Evolutionary conservation across 2,888 invertebrate species (phyloP).

Genomic region (Cylloceria caligata): DNA sequence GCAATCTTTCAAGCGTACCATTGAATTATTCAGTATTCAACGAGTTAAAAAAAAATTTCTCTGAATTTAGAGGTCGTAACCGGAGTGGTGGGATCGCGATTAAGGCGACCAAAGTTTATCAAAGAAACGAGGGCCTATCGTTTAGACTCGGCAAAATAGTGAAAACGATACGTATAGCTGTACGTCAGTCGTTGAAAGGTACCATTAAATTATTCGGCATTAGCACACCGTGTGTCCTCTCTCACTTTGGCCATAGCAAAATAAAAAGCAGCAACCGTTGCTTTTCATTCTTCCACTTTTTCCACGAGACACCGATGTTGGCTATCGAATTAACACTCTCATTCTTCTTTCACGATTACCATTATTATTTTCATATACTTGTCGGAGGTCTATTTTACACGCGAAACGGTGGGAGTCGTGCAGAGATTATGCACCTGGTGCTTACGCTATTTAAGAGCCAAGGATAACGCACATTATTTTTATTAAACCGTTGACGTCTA

Average conservation of each 20-base stretch:
- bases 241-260: neutral
- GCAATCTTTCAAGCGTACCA: neutral
- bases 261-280: constrained; percentile 18
- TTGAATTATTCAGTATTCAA: neutral
- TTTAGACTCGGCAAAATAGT: constrained; percentile 13
- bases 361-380: constrained; percentile 39
- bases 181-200: constrained; percentile 35
- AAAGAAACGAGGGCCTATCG: neutral
- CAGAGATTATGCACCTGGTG: neutral
- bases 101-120: neutral
- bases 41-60: constrained; percentile 9
- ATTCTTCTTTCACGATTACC: neutral
- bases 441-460: constrained; percentile 20
- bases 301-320: constrained; percentile 46
- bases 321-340: constrained; percentile 46
- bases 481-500: neutral
- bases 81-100: neutral
- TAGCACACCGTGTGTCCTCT: constrained; percentile 26
- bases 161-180: constrained; percentile 23
- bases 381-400: constrained; percentile 2
- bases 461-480: constrained; percentile 21
- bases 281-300: constrained; percentile 26
- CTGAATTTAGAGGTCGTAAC: neutral
- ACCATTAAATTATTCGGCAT: constrained; percentile 49
- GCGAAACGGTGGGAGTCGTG: neutral